Conservation (phyloP, 2,888 invertebrate genomes). For the Ophonus ardosiacus region DNA sequence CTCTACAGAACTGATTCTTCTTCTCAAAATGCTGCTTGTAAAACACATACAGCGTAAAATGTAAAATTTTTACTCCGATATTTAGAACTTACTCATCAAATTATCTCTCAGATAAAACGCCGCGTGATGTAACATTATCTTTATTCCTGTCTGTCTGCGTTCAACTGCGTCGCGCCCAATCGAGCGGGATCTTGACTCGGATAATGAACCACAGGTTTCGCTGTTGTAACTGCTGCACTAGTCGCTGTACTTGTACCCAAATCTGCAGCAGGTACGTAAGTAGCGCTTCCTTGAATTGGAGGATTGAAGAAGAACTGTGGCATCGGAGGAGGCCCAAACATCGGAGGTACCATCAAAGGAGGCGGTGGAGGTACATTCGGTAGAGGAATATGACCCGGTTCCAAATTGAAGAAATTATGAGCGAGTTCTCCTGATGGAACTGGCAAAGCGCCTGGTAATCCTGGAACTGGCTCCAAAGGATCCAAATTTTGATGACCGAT, state of each 20-base stretch:
- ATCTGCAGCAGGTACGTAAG: slow-evolving; percentile 72
- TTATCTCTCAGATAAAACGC: slow-evolving; percentile 2
- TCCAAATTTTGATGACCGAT: slow-evolving; percentile 77
- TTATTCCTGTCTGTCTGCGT: slow-evolving; percentile 72
- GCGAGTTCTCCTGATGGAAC: slow-evolving; percentile 81
- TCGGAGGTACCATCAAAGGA: slow-evolving; percentile 78
- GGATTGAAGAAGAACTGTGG: slow-evolving; percentile 78
- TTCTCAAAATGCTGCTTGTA: background rate
- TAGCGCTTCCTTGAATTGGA: slow-evolving; percentile 71
- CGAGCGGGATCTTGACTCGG: slow-evolving; percentile 98
- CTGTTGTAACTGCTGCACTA: slow-evolving; percentile 75
- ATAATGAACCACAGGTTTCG: slow-evolving; percentile 87
- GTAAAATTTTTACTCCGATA: background rate
- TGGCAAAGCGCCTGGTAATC: slow-evolving; percentile 85
- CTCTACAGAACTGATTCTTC: background rate
- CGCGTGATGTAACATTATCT: background rate
- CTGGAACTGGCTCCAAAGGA: slow-evolving; percentile 86
- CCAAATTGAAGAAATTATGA: slow-evolving; percentile 84
- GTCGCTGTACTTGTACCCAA: slow-evolving; percentile 69
- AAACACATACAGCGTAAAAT: too few species aligned
- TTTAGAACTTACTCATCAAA: background rate
- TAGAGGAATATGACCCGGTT: slow-evolving; percentile 75
- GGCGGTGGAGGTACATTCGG: slow-evolving; percentile 76
- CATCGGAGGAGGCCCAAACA: slow-evolving; percentile 80
- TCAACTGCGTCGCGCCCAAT: slow-evolving; percentile 83